Evolutionary conservation across 2,888 invertebrate genomes (phyloP).

Genomic region (Xanthorhoe spadicearia): DNA sequence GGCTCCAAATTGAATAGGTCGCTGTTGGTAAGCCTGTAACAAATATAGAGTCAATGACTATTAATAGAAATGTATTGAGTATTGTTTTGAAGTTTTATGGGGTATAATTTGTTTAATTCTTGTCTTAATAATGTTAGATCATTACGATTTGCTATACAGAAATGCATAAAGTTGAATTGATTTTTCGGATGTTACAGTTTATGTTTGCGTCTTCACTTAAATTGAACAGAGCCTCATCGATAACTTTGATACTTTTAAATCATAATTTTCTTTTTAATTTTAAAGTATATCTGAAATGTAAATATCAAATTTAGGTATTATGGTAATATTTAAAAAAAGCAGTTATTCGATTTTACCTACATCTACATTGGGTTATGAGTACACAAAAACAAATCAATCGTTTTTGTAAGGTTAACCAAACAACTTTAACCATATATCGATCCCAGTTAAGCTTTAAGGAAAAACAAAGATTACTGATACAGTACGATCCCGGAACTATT

Average conservation of each 20-base stretch:
- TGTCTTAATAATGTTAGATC: no score
- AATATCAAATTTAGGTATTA: no score
- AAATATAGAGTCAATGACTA: slow-evolving; percentile 11
- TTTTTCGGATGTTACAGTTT: no score
- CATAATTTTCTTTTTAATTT: no score
- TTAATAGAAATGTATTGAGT: slow-evolving; percentile 4
- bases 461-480: slow-evolving; percentile 32
- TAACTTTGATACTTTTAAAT: no score
- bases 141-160: no score
- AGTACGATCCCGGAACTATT: slow-evolving; percentile 32
- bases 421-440: background rate
- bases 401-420: background rate
- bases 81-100: slow-evolving; percentile 3
- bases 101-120: no score
- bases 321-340: no score
- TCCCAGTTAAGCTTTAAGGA: slow-evolving; percentile 27
- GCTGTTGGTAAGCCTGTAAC: slow-evolving; percentile 34
- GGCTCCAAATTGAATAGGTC: slow-evolving; percentile 54
- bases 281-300: no score
- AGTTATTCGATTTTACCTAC: background rate
- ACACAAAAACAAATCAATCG: background rate
- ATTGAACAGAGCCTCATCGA: no score
- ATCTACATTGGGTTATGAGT: background rate
- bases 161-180: no score
- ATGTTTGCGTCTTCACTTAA: no score